phyloP scores from a whole-genome alignment of 2,888 invertebrate species.

The Phaedon cochleariae region DNA sequence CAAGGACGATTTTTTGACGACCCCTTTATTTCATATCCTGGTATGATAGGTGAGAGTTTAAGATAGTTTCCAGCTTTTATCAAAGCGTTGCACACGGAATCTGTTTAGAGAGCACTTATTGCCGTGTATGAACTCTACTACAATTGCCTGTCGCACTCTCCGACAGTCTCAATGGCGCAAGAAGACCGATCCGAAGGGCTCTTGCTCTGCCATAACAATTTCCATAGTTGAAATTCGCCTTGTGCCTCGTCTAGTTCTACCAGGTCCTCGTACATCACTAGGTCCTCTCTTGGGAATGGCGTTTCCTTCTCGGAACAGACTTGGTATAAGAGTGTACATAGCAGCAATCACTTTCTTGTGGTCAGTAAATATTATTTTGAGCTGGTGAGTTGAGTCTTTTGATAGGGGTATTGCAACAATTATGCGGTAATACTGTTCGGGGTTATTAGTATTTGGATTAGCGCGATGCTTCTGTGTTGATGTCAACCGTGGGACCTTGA shows the following conservation, averaged over 20 bases:
- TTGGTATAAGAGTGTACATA: constrained; percentile 6
- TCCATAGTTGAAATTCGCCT: constrained; percentile 3
- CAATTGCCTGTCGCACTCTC: constrained; percentile 3
- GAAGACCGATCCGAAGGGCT: constrained; percentile 7
- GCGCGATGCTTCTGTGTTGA: constrained; percentile 7
- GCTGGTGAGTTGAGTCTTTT: background rate
- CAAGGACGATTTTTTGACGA: no score
- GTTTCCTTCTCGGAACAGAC: constrained; percentile 1
- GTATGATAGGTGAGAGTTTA: no score
- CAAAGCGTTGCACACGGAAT: no score
- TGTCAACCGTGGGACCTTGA: constrained; percentile 12
- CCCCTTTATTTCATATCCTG: no score
- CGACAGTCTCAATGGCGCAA: constrained; percentile 6
- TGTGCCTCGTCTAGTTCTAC: constrained; percentile 9
- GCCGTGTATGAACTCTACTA: no score
- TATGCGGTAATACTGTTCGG: constrained; percentile 16
- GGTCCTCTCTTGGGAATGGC: constrained; percentile 4
- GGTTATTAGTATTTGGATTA: background rate
- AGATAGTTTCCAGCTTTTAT: no score
- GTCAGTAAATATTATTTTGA: constrained; percentile 10
- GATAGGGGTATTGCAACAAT: constrained; percentile 9
- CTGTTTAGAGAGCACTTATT: no score
- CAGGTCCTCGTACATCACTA: constrained; percentile 7
- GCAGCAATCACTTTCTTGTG: constrained; percentile 9
- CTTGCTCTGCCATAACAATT: background rate